Evolutionary conservation across 2,113 vertebrate genomes (phyloP).

Genomic region (Camelus dromedarius): DNA sequence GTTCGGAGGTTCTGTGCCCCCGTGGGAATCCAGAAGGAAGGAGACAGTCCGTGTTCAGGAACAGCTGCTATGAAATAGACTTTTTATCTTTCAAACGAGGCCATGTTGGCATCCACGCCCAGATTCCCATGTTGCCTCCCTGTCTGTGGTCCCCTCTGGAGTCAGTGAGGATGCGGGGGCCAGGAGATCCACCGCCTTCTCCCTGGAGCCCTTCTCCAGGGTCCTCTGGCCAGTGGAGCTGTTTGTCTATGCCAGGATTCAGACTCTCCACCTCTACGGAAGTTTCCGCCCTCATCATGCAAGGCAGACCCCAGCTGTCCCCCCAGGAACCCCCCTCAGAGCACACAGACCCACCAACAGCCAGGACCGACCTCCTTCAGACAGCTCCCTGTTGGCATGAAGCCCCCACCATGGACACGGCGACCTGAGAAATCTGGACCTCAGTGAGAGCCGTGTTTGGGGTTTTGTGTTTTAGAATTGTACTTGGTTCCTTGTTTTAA

Average conservation of each 20-base stretch:
- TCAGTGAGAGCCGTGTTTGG: background rate
- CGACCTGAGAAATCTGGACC: background rate
- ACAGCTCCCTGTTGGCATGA: background rate
- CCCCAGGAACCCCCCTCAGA: background rate
- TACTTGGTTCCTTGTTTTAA: background rate
- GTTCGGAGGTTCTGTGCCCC: background rate
- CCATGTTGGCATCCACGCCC: rapidly evolving
- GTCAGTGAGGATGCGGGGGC: background rate
- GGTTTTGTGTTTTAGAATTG: background rate
- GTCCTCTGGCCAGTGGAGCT: background rate
- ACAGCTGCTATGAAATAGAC: background rate
- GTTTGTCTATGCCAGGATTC: background rate
- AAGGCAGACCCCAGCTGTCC: background rate
- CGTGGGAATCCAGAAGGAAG: background rate
- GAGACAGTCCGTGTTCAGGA: background rate
- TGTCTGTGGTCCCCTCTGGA: background rate
- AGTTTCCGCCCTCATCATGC: background rate
- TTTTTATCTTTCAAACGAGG: background rate
- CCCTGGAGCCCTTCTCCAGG: background rate
- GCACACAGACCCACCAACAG: background rate
- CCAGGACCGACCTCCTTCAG: background rate
- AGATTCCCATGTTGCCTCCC: too few relatives aligned
- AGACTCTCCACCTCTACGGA: background rate
- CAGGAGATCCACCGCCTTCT: rapidly evolving
- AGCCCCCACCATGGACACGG: rapidly evolving